Conservation (phyloP, 2,113 vertebrate genomes). For the Chionomys nivalis region DNA sequence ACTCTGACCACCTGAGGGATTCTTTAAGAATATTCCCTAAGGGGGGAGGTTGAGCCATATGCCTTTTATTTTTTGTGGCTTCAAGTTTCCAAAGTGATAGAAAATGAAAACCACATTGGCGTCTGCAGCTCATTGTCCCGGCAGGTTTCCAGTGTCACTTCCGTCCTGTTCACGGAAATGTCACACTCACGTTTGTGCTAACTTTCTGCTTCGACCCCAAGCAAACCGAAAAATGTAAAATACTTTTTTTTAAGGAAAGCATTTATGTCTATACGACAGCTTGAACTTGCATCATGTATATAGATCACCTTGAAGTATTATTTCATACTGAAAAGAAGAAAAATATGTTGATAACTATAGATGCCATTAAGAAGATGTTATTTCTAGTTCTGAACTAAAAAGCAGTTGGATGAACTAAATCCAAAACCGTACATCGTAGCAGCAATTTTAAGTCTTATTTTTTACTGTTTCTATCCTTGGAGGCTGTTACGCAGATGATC, state of each 20-base stretch:
- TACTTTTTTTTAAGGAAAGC: constrained; percentile 86
- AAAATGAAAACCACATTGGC: constrained; percentile 66
- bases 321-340: constrained; percentile 99
- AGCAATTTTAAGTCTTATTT: constrained; percentile 80
- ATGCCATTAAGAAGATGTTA: constrained; percentile 92
- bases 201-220: constrained; percentile 81
- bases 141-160: constrained; percentile 71
- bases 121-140: constrained; percentile 59
- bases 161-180: constrained; percentile 68
- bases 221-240: constrained; percentile 90
- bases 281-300: constrained; percentile 94
- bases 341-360: constrained; percentile 91
- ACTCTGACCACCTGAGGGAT: constrained; percentile 68
- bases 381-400: constrained; percentile 96
- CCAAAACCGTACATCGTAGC: constrained; percentile 78
- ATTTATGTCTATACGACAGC: constrained; percentile 94
- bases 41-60: constrained; percentile 57
- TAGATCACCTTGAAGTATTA: constrained; percentile 97
- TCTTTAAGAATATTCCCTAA: constrained; percentile 65
- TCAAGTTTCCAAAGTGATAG: constrained; percentile 62
- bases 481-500: constrained; percentile 82
- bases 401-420: constrained; percentile 83
- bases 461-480: constrained; percentile 81
- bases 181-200: constrained; percentile 59
- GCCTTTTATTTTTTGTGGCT: constrained; percentile 49